phyloP scores from a whole-genome alignment of 2,888 invertebrate genomes.

The Deilephila porcellus region DNA sequence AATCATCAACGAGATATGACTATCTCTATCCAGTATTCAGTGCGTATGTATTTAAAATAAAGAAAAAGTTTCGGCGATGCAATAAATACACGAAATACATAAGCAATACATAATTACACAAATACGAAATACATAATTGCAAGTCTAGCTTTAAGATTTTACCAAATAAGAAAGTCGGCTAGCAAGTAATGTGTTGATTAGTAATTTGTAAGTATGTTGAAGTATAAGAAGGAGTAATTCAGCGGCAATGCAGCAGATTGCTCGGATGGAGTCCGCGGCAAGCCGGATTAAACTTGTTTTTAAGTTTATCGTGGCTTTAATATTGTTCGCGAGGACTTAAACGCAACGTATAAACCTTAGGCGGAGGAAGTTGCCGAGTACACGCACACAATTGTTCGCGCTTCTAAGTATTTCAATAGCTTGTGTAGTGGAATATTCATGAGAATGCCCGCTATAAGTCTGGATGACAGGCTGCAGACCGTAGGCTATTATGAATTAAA shows the following conservation, averaged over 20 bases:
- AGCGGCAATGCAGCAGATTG: slow-evolving; percentile 73
- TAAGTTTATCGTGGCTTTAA: slow-evolving; percentile 82
- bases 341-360: slow-evolving; percentile 71
- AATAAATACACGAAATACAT: too few species aligned
- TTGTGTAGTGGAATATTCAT: slow-evolving; percentile 1
- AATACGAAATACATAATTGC: too few species aligned
- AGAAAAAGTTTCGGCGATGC: too few species aligned
- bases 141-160: too few species aligned
- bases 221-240: slow-evolving; percentile 55
- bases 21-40: too few species aligned
- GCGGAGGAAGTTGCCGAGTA: slow-evolving; percentile 56
- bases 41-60: too few species aligned
- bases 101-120: too few species aligned
- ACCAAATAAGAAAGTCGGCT: neutral
- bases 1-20: too few species aligned
- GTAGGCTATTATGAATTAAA: neutral
- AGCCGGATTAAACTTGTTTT: slow-evolving; percentile 82
- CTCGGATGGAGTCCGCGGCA: slow-evolving; percentile 67
- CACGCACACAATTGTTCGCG: slow-evolving; percentile 56
- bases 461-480: neutral
- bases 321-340: slow-evolving; percentile 79
- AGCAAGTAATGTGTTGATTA: slow-evolving; percentile 2
- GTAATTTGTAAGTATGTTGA: slow-evolving; percentile 7
- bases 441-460: neutral
- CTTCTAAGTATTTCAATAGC: slow-evolving; percentile 51